These are phyloP conservation scores for Vidua macroura DNA, from an alignment of 2,113 vertebrate genomes.

Conservation along the genomic window DNA sequence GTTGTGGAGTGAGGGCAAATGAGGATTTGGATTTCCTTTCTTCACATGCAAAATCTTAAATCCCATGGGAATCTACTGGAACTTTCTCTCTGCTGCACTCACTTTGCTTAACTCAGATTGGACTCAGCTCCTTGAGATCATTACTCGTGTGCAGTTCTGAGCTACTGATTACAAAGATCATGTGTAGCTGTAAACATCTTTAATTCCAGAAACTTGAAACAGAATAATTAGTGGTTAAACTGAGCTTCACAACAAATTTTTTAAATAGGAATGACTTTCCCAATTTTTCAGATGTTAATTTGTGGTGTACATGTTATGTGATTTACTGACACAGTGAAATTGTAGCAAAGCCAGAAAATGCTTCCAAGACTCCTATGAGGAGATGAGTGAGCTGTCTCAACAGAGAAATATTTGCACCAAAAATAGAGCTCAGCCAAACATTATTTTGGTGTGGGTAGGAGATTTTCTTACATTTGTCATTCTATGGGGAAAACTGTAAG, in stretches of 20 bases:
- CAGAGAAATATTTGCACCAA: slow-evolving; percentile 47
- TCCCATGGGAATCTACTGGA: slow-evolving; percentile 3
- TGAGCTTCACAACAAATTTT: slow-evolving; percentile 14
- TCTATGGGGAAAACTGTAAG: background rate
- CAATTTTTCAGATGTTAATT: slow-evolving; percentile 42
- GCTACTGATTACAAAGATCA: background rate
- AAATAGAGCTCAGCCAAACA: slow-evolving; percentile 38
- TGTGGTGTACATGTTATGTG: background rate
- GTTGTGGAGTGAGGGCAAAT: background rate
- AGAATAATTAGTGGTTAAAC: slow-evolving; percentile 38
- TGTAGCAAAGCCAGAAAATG: slow-evolving; percentile 40
- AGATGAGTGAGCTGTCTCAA: slow-evolving; percentile 41
- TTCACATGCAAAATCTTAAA: background rate
- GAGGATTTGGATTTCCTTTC: slow-evolving; percentile 25
- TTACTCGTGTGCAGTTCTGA: background rate
- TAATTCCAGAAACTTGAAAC: slow-evolving; percentile 34
- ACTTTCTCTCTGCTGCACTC: background rate
- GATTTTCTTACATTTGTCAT: background rate
- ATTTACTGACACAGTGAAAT: slow-evolving; percentile 40
- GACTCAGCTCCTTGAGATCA: background rate
- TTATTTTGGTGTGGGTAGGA: slow-evolving; percentile 17
- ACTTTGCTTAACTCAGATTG: background rate
- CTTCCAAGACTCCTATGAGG: slow-evolving; percentile 25
- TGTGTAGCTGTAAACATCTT: slow-evolving; percentile 30
- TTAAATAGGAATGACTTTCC: background rate